Evolutionary conservation across 2,113 vertebrate species (phyloP), one percentile per base, ranked within the genome.

Genomic region (Labeo catla): DNA sequence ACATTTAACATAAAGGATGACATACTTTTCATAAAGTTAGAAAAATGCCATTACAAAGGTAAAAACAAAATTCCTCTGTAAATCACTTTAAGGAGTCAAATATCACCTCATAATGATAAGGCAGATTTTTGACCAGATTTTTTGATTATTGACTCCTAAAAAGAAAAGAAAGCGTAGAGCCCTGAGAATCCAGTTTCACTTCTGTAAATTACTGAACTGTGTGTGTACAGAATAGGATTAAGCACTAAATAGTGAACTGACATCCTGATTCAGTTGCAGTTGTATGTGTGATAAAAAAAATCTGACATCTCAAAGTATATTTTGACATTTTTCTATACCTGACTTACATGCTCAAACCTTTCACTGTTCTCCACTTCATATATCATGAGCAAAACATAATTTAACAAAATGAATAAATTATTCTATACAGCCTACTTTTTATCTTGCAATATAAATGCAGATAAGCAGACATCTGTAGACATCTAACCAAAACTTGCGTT

Each of bases 401-500:
- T 2, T 2, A 54, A 54, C 49, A 76, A 8, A 36, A 78, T 12
- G 6, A 23, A 39, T 43, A 1, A 39, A n/a, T 43, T 43, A 34
- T 52, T 36, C n/a, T 4, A 34, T 52, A 50, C 13, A 82, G 43
- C 13, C 61, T 10, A 36, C 23, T 36, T 82, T 65, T 16, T 65
- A 47, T 65, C 43, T 49, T 15, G 43, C 39, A 23, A 3, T 81
- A 21, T 68, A 13, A 68, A 36, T 39, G 23, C 34, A 73, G 49
- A 73, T 10, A 82, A 70, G 16, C 47, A 82, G 8, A 68, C 63
- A 81, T 65, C 36, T 23, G 78, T 81, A 28, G 57, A 47, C 54
- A 82, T 83, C 81, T 23, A 57, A 73, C 80, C 23, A 70, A 65
- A 81, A 81, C 63, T 52, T 47, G 43, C 11, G 79, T 84, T 86